These are phyloP conservation scores for Macrotus californicus DNA, from an alignment of 2,113 vertebrate genomes.

Conservation along the genomic window DNA sequence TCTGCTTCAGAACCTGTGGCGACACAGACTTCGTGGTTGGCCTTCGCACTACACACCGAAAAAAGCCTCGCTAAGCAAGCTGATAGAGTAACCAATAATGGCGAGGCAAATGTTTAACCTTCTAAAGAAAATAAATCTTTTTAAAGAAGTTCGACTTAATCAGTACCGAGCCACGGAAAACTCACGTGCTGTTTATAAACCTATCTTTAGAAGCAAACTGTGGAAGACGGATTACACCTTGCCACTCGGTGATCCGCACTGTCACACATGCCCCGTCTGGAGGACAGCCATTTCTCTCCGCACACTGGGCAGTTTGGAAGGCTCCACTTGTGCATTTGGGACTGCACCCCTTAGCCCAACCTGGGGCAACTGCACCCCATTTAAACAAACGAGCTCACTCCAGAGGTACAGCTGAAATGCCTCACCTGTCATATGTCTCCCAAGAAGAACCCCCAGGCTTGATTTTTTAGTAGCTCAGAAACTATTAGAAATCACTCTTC, in stretches of 20 bases:
- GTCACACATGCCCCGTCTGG: constrained; percentile 3
- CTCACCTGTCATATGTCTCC: constrained; percentile 32
- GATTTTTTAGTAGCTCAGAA: background rate
- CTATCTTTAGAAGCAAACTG: constrained; percentile 32
- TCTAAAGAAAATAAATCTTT: constrained; percentile 53
- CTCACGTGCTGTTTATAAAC: constrained; percentile 39
- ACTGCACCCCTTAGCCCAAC: background rate
- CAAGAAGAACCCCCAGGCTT: constrained; percentile 3
- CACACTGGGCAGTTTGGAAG: background rate
- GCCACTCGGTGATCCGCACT: background rate
- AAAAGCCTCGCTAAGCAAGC: constrained; percentile 32
- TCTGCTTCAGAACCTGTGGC: background rate
- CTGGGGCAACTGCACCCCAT: background rate
- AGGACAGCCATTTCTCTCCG: background rate
- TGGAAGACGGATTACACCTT: constrained; percentile 13
- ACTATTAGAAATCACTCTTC: constrained; percentile 1
- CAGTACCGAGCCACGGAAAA: constrained; percentile 27
- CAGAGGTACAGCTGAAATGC: constrained; percentile 53
- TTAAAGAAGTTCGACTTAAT: constrained; percentile 51
- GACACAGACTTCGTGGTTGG: background rate
- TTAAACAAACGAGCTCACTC: background rate
- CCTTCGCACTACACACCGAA: constrained; percentile 30
- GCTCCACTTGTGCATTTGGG: background rate
- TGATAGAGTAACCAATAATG: constrained; percentile 33
- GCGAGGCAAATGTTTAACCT: constrained; percentile 56